Base-by-base conservation (phyloP, 2,888 invertebrate genomes). In the Drosophila rellima region DNA sequence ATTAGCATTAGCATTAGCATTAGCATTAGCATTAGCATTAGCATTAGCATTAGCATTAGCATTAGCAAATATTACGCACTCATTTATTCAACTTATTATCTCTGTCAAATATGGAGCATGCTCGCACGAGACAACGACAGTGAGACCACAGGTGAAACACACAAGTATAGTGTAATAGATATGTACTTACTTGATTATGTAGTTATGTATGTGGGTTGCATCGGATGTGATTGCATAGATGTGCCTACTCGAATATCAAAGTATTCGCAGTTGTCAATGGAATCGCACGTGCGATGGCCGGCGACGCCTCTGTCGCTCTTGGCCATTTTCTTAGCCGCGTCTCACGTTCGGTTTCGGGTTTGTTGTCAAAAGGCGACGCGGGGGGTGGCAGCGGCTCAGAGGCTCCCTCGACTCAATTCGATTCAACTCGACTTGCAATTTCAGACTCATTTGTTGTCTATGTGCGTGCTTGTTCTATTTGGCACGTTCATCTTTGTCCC, bases 401-500 rank as follows among this genome's bases (percentile, higher is more conserved):
- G 31, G 31, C 15, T 35, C 56, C 23, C 56, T 26, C 45, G 18
- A n/a, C 33, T 33, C 18, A 5, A 17, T 42, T 20, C 18, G 26
- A 52, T 7, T 52, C 29, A 44, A 45, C 17, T 45, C 50, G 48
- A 18, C 31, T 50, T 51, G 45, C 45, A 44, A 44, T 65, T 59
- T 65, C 20, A 45, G 52, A 51, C 45, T 59, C 59, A 59, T 52
- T 60, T 66, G 54, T 59, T 70, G 50, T 60, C 47, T 52, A 35
- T 70, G 70, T 70, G 70, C 70, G 55, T 71, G 65, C 52, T 54
- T 23, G 47, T 64, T 74, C 40, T 40, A 55, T 75, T 75, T 50
- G 74, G 68, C 79, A 78, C 75, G 74, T 75, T 68, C 56, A 55
- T 45, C 61, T 51, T 20, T 17, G 13, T 20, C 4, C 29, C 48